phyloP scores from a whole-genome alignment of 2,888 invertebrate species.

The Coelopa pilipes region DNA sequence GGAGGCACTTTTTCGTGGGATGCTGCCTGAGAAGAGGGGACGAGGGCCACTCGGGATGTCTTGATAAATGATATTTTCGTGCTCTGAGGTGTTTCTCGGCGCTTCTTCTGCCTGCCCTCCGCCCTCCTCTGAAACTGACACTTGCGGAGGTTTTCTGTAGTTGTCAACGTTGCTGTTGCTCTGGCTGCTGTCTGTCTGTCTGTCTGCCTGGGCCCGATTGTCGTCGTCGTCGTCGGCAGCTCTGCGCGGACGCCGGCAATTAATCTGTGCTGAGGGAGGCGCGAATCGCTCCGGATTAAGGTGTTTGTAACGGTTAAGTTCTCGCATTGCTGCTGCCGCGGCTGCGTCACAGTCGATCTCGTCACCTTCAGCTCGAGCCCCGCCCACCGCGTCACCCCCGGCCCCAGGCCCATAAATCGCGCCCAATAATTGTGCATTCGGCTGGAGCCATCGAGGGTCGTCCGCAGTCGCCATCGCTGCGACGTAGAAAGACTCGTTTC shows the following conservation, averaged over 20 bases:
- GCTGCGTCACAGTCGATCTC: no score
- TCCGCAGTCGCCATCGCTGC: no score
- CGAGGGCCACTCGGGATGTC: not conserved
- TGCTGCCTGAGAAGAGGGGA: not conserved
- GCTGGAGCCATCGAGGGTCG: no score
- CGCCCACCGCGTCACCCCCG: no score
- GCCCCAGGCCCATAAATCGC: no score
- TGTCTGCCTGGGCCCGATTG: not conserved
- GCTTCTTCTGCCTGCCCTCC: not conserved
- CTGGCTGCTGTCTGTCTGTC: slow-evolving; percentile 16
- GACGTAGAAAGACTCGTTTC: no score
- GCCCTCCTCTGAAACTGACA: no score
- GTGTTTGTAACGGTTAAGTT: slow-evolving; percentile 31
- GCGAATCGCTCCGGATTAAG: slow-evolving; percentile 33
- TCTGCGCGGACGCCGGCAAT: slow-evolving; percentile 55
- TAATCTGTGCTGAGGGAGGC: slow-evolving; percentile 54
- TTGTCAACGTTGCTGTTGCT: not conserved
- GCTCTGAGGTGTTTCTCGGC: slow-evolving; percentile 4
- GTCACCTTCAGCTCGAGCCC: no score
- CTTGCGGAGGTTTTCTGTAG: not conserved
- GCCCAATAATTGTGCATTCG: no score
- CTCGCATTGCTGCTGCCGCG: no score
- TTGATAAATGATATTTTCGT: slow-evolving; percentile 3
- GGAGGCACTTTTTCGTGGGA: not conserved
- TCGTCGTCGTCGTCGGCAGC: slow-evolving; percentile 15